Evolutionary conservation across 2,113 vertebrate species (phyloP), one percentile per base, ranked within the genome.

Genomic region (Sebastes schlegelii): DNA sequence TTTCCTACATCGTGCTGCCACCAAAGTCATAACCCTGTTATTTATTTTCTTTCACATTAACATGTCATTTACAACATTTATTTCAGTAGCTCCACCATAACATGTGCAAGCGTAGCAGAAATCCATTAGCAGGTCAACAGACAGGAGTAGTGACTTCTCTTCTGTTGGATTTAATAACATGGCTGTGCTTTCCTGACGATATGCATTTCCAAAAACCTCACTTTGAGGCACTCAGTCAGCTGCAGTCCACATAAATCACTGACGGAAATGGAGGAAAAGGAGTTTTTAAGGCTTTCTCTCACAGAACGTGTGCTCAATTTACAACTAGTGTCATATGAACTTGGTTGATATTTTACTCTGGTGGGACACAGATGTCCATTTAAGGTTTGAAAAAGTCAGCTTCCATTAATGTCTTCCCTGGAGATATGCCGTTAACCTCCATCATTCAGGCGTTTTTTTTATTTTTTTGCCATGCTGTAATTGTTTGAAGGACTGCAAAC

Each of bases 111-210:
- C 73, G n/a, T 9, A 34, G 51, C 48, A 73, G 78, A 79, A 80
- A 84, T 57, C 77, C 80, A 87, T 91, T 87, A 89, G 70, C 49
- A 54, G 70, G 82, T 80, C 80, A 89, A 46, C 23, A 48, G 73
- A 63, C 21, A 13, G 61, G 10, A 66, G 21, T 13, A 11, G 73
- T 10, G 48, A 49, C 48, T 46, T 63, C 66, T 74, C 46, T 79
- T 68, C 48, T 23, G 12, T 8, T 42, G 4, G 4, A 74, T 52
- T 57, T 74, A 74, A 74, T 86, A 65, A 64, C 54, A 52, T 48
- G 46, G 55, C 55, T 54, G 43, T 45, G 19, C 66, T 61, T 43
- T 64, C 5, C 34, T 26, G 23, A 45, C 9, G 23, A 64, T 34
- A 57, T 70, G 55, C 5, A 52, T 66, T 61, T 64, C 8, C 5